A percentile compares a stretch with the other conserved stretches of the same genome.
Conservation (phyloP, 2,797 vertebrate species). For the Tragelaphus oryx region DNA sequence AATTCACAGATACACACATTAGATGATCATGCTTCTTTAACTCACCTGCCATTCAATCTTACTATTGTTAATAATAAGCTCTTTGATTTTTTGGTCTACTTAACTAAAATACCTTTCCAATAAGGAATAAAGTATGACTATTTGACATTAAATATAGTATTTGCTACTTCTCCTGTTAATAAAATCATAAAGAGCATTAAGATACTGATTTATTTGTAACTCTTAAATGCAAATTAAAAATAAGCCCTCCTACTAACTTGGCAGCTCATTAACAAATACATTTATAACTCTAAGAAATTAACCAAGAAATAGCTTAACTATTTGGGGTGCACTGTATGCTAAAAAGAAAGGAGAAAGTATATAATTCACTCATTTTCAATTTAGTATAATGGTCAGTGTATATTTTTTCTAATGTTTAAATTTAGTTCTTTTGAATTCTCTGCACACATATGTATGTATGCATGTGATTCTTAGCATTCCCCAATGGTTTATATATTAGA, state of each 20-base stretch:
- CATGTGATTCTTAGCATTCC: background rate
- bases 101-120: background rate
- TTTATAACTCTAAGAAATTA: background rate
- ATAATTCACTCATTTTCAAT: background rate
- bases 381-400: background rate
- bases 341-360: background rate
- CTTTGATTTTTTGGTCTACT: background rate
- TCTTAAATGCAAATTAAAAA: slow-evolving; percentile 26
- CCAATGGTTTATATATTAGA: background rate
- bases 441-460: background rate
- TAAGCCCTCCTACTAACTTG: background rate
- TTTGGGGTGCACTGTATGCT: background rate
- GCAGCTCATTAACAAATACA: background rate
- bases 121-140: background rate
- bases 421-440: background rate
- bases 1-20: background rate
- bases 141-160: background rate
- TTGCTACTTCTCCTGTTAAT: slow-evolving; percentile 1
- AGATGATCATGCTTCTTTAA: background rate
- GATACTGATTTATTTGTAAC: background rate
- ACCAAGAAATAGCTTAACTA: slow-evolving; percentile 2
- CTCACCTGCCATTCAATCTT: background rate
- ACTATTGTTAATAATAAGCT: background rate
- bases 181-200: background rate
- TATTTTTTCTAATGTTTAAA: background rate